Evolutionary conservation across 2,888 invertebrate genomes (phyloP), one percentile per base, ranked within the genome.

Genomic region (Heliconius ethilla): DNA sequence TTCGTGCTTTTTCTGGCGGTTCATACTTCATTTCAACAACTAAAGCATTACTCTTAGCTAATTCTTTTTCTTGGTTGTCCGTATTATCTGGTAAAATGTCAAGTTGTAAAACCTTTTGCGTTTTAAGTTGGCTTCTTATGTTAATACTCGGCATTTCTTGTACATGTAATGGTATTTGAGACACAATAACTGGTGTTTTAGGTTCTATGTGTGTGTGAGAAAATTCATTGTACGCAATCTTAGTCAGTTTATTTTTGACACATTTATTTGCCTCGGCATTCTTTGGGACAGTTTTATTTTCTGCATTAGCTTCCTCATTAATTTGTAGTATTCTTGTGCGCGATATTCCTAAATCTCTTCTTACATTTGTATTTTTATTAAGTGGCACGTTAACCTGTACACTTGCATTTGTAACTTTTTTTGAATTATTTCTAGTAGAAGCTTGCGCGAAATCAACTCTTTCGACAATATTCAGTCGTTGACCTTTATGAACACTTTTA

Each of bases 141-240:
- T 91, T 92, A 79, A 95, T 92, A 76, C 91, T 89, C 72, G 95
- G 95, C 92, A 95, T 92, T 82, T 88, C 86, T 88, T 95, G 95
- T 81, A 94, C 83, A 82, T 90, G 85, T 79, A 95, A 86, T 74
- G 82, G 78, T 83, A 87, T 91, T 69, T 77, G 83, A 59, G 84
- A 81, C 25, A 22, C 15, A 33, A 69, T 18, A 25, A 62, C 45
- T 27, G 25, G 11, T 37, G 80, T 80, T 83, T 87, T 86, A 63
- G 88, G 86, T 83, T 91, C 89, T 70, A 84, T 80, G 82, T 92
- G 88, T 84, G 89, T 85, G 84, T 85, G 89, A 75, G 86, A 84
- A 81, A 90, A 88, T 84, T 94, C 94, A 80, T 88, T 90, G 83
- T 94, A 94, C 75, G 87, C 85, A 75, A 94, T 87, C 66, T 89